Evolutionary conservation across 2,888 invertebrate species (phyloP).

Genomic region (Chymomyza amoena): DNA sequence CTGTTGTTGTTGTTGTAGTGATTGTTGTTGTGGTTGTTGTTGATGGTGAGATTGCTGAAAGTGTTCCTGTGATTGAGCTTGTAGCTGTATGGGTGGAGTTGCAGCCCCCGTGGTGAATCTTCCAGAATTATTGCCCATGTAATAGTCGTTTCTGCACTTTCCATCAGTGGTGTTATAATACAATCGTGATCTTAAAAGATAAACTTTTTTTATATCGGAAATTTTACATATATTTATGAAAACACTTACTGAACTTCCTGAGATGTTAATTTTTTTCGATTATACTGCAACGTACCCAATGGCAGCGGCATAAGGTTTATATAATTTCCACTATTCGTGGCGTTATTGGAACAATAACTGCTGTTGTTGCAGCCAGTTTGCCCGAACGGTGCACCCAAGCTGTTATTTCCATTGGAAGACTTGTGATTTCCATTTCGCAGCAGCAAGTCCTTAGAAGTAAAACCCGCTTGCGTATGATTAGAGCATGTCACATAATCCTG

Average conservation of each 20-base stretch:
- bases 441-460: constrained; percentile 51
- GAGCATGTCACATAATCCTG: constrained; percentile 60
- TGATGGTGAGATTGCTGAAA: constrained; percentile 46
- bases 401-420: constrained; percentile 38
- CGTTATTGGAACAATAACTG: constrained; percentile 52
- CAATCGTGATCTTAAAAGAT: constrained; percentile 72
- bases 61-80: constrained; percentile 42
- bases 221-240: background rate
- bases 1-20: constrained; percentile 42
- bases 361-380: constrained; percentile 49
- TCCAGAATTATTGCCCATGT: constrained; percentile 62
- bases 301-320: constrained; percentile 78
- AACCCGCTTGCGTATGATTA: constrained; percentile 40
- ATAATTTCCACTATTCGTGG: constrained; percentile 69
- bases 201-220: background rate
- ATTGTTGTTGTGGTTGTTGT: constrained; percentile 44
- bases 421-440: constrained; percentile 54
- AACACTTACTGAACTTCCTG: constrained; percentile 78
- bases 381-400: constrained; percentile 38
- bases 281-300: constrained; percentile 76
- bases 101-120: constrained; percentile 44
- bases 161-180: constrained; percentile 77
- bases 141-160: constrained; percentile 77
- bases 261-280: constrained; percentile 77
- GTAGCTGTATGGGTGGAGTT: constrained; percentile 49